Evolutionary conservation across 2,888 invertebrate genomes (phyloP), one percentile per base, ranked within the genome.

Genomic region (Xestobium rufovillosum): DNA sequence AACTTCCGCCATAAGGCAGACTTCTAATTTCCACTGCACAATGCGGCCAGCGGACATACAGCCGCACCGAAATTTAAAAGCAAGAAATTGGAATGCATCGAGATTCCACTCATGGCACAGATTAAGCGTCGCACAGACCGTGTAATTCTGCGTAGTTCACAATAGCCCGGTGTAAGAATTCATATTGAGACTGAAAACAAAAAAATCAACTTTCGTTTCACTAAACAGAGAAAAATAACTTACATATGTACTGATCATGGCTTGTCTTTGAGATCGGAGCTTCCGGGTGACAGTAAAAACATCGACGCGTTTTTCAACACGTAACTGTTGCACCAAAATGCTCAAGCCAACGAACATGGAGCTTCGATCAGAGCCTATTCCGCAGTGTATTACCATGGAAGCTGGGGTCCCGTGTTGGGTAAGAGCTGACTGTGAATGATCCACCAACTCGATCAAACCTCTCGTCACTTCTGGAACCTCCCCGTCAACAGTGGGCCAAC

Each of bases 151-250:
- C 82, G 63, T 89, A 89, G 70, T 88, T 88, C 49, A 87, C 76
- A 66, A 90, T 84, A 64, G 88, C 89, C 70, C 89, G 83, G 72
- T 91, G 86, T 56, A 91, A 75, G 71, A 90, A 90, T 75, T 90
- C 89, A 69, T 90, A 91, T 70, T 90, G 90, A 66, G 84, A 80
- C 89, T 90, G 71, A 16, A 72, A 72, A 28, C 39, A 32, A 48
- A 43, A 31, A 17, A 32, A 43, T n/a, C n/a, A n/a, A n/a, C n/a
- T n/a, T n/a, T n/a, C n/a, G n/a, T n/a, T n/a, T n/a, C n/a, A n/a
- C n/a, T n/a, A n/a, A n/a, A n/a, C n/a, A n/a, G n/a, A n/a, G n/a
- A n/a, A n/a, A n/a, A n/a, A n/a, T n/a, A n/a, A 76, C 83, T 76
- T 68, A 87, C 86, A 65, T 81, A 80, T 47, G 87, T 82, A 66